Evolutionary conservation across 1,140 invertebrate genomes (phyloP).

Genomic region (Popillia japonica): DNA sequence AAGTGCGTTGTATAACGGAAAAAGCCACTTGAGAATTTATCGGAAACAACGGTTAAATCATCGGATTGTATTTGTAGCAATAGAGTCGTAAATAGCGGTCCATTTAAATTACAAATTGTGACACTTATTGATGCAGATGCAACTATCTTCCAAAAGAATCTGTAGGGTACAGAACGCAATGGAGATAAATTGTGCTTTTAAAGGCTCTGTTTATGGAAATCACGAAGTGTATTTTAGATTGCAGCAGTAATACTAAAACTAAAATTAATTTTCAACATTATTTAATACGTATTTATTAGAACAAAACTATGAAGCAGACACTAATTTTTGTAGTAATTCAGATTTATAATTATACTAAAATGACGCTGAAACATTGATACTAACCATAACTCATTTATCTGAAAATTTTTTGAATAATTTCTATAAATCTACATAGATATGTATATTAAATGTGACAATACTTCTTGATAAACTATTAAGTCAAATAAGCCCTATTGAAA

Average conservation of each 20-base stretch:
- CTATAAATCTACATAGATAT: too few relatives aligned
- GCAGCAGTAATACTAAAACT: neutral
- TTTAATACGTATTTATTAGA: too few relatives aligned
- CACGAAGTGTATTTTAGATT: neutral
- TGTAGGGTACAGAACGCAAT: neutral
- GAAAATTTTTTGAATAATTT: too few relatives aligned
- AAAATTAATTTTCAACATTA: neutral
- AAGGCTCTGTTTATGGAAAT: neutral
- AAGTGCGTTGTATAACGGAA: neutral
- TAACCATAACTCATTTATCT: too few relatives aligned
- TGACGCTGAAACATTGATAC: too few relatives aligned
- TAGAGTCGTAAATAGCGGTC: neutral
- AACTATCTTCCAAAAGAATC: neutral
- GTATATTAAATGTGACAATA: too few relatives aligned
- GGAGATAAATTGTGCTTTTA: neutral
- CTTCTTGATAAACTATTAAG: too few relatives aligned
- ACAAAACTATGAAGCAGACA: too few relatives aligned
- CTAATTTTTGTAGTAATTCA: too few relatives aligned
- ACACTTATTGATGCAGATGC: neutral
- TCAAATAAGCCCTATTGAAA: too few relatives aligned
- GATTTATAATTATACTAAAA: too few relatives aligned
- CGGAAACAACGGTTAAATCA: neutral
- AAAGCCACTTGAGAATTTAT: neutral
- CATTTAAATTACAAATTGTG: constrained; percentile 9
- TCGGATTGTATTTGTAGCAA: neutral